A percentile compares a stretch with the other conserved stretches of the same genome.
Conservation (phyloP, 64 coral and sea anemone species). For the Acropora yongei region DNA sequence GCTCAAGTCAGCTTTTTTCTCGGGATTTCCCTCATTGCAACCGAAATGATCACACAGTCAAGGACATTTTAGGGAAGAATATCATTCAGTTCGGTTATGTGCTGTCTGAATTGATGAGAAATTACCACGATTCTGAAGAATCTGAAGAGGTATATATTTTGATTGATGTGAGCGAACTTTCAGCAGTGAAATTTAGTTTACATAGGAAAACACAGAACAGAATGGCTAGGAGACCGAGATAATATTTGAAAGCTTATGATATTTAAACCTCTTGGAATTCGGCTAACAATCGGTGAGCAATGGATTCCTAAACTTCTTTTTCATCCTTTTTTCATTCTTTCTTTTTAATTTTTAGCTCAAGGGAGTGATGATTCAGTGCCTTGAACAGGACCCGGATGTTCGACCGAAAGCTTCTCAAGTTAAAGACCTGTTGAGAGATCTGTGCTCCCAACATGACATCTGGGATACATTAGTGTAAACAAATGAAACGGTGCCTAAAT, state of each 20-base stretch:
- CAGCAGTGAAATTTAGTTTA: too few relatives aligned
- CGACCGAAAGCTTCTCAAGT: conserved; percentile 14
- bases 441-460: conserved; percentile 25
- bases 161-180: too few relatives aligned
- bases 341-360: conserved; percentile 6
- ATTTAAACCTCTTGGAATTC: too few relatives aligned
- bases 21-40: conserved; percentile 7
- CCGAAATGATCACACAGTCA: background rate
- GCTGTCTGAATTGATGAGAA: conserved; percentile 5
- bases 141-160: background rate
- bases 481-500: too few relatives aligned
- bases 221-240: too few relatives aligned
- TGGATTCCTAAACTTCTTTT: too few relatives aligned
- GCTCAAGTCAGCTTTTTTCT: background rate
- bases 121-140: background rate
- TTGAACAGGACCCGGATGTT: conserved; percentile 44
- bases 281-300: too few relatives aligned
- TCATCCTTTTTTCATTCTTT: background rate
- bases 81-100: conserved; percentile 22
- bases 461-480: too few relatives aligned
- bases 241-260: too few relatives aligned
- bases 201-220: too few relatives aligned
- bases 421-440: background rate
- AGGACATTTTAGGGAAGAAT: conserved; percentile 28
- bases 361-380: background rate